phyloP scores from a whole-genome alignment of 1,140 invertebrate genomes.

The Delia radicum region DNA sequence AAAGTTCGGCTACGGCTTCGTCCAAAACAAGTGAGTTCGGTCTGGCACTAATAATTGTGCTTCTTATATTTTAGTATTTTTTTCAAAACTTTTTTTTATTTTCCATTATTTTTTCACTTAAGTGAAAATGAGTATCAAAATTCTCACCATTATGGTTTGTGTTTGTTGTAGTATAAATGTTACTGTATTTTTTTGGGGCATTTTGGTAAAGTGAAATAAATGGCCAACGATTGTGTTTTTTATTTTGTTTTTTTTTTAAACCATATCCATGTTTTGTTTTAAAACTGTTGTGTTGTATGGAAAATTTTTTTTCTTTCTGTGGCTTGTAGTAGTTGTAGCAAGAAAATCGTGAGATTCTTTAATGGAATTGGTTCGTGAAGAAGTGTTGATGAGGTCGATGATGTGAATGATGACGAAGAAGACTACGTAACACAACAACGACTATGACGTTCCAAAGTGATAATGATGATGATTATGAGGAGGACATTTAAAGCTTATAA shows the following conservation, averaged over 20 bases:
- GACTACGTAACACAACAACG: neutral
- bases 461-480: too few relatives aligned
- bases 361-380: slow-evolving; percentile 33
- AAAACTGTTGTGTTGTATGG: neutral
- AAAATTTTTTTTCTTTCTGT: neutral
- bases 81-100: neutral
- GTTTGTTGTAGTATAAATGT: neutral
- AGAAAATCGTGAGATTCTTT: slow-evolving; percentile 33
- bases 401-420: slow-evolving; percentile 30
- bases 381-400: slow-evolving; percentile 33
- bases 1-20: too few relatives aligned
- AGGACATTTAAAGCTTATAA: too few relatives aligned
- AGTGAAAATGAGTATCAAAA: slow-evolving; percentile 13
- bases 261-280: neutral
- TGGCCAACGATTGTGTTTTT: slow-evolving; percentile 30
- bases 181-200: neutral
- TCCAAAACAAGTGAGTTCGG: too few relatives aligned
- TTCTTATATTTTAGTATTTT: too few relatives aligned
- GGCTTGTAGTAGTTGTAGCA: neutral
- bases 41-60: too few relatives aligned
- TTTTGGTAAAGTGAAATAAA: slow-evolving; percentile 32
- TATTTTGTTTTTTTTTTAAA: neutral
- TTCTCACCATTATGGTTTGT: slow-evolving; percentile 18
- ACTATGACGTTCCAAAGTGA: too few relatives aligned
- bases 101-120: neutral